Evolutionary conservation across 64 coral and sea anemone species (phyloP).

Genomic region (Trachythela sp.): DNA sequence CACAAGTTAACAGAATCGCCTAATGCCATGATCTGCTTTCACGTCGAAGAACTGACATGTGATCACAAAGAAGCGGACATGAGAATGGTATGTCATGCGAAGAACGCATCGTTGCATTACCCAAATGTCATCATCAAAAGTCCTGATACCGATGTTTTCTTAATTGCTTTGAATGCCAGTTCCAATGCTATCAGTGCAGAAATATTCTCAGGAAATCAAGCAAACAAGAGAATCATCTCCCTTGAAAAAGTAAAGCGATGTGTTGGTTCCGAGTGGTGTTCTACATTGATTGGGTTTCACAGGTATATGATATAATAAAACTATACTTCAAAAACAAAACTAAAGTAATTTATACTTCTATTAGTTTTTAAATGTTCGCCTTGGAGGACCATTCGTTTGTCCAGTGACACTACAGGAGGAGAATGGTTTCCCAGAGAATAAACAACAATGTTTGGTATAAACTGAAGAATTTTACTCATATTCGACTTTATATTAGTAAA

Average conservation of each 20-base stretch:
- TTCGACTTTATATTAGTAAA: constrained; percentile 25
- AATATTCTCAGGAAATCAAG: constrained; percentile 43
- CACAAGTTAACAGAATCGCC: background rate
- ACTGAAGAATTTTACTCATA: background rate
- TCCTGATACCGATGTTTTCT: background rate
- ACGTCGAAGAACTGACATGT: background rate
- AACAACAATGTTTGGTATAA: background rate
- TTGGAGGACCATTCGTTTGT: too few species aligned
- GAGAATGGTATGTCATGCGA: constrained; percentile 10
- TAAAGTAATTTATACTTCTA: background rate
- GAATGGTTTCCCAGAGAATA: too few species aligned
- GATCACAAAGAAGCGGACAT: background rate
- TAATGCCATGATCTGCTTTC: background rate
- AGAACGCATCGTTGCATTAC: background rate
- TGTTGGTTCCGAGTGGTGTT: constrained; percentile 20
- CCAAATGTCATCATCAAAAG: constrained; percentile 12
- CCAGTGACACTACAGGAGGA: too few species aligned
- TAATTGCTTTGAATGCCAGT: constrained; percentile 33
- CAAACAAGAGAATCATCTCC: constrained; percentile 22
- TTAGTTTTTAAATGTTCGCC: too few species aligned
- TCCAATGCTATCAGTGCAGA: constrained; percentile 31
- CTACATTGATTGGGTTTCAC: constrained; percentile 38
- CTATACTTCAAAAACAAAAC: background rate
- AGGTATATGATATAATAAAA: constrained; percentile 8
- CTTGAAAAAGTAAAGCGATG: constrained; percentile 34